phyloP scores from a whole-genome alignment of 2,888 invertebrate species.

The Ennomos fuscantarius region DNA sequence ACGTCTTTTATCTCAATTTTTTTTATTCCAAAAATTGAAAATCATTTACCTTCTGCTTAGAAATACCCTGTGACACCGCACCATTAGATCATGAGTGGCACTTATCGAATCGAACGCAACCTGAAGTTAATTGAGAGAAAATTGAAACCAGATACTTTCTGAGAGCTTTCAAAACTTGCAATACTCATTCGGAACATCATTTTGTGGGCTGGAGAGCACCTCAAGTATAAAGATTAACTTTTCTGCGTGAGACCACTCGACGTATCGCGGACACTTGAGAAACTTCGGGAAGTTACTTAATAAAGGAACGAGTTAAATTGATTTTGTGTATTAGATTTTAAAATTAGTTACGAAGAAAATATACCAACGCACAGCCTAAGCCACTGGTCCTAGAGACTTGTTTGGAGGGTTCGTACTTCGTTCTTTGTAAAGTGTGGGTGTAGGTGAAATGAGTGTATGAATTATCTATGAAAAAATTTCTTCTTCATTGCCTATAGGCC shows the following conservation, averaged over 20 bases:
- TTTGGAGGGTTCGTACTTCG: too few species aligned
- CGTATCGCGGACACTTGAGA: constrained; percentile 24
- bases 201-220: constrained; percentile 25
- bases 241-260: constrained; percentile 19
- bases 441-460: too few species aligned
- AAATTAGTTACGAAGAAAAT: too few species aligned
- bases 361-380: too few species aligned
- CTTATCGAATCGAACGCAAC: constrained; percentile 69
- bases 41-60: constrained; percentile 18
- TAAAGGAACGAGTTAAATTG: constrained; percentile 13
- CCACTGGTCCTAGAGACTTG: too few species aligned
- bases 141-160: constrained; percentile 67
- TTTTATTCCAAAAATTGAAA: too few species aligned
- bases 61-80: constrained; percentile 46
- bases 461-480: too few species aligned
- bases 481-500: too few species aligned
- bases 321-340: neutral
- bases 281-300: constrained; percentile 16
- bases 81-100: constrained; percentile 70
- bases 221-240: constrained; percentile 26
- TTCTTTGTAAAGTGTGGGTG: too few species aligned
- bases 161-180: constrained; percentile 51
- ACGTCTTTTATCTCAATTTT: too few species aligned
- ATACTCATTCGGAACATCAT: constrained; percentile 34
- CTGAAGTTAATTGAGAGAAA: constrained; percentile 74